phyloP scores from a whole-genome alignment of 2,797 vertebrate genomes.

The Leptatherina wallacei region DNA sequence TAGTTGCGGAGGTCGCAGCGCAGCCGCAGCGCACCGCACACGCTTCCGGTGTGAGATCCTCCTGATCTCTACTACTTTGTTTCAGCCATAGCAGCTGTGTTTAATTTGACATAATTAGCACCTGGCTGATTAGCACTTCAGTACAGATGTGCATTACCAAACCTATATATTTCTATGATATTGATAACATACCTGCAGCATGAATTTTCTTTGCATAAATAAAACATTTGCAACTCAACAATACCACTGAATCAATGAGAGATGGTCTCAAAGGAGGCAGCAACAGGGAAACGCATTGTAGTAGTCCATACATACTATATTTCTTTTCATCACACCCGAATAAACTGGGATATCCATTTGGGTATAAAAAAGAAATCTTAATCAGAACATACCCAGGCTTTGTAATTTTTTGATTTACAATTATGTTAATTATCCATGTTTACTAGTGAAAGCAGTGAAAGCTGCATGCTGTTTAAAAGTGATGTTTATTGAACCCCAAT shows the following conservation, averaged over 20 bases:
- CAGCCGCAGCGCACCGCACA: no score
- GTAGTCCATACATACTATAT: neutral
- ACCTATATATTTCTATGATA: neutral
- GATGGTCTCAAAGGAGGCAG: neutral
- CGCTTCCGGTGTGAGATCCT: no score
- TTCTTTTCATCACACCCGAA: no score
- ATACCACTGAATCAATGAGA: neutral
- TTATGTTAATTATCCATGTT: no score
- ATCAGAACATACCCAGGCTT: no score
- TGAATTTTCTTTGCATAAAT: neutral
- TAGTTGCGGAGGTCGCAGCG: no score
- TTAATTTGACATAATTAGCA: neutral
- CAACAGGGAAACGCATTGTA: neutral
- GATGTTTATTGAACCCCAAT: no score
- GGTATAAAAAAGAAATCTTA: no score
- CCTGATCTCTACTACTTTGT: neutral
- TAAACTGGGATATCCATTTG: no score
- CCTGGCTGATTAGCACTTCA: neutral
- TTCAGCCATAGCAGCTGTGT: neutral
- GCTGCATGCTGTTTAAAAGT: neutral
- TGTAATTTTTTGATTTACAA: no score
- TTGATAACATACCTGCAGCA: neutral
- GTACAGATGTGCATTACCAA: neutral
- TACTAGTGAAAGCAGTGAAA: conserved; percentile 7
- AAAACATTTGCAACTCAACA: neutral